A percentile compares a stretch with the other conserved stretches of the same genome.
phyloP scores from a whole-genome alignment of 2,113 vertebrate species.

The Rhynchomys soricoides region DNA sequence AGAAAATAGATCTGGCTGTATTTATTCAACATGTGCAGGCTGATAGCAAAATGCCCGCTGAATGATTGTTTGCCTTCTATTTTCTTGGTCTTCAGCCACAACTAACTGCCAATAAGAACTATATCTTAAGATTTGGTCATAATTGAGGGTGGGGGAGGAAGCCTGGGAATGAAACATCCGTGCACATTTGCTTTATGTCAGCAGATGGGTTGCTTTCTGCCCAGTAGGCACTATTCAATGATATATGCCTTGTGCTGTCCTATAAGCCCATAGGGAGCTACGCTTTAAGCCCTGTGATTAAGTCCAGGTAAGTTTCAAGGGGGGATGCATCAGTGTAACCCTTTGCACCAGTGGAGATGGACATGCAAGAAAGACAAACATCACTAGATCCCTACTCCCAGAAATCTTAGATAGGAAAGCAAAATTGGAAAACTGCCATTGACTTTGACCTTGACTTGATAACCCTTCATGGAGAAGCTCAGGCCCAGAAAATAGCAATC shows the following conservation, averaged over 20 bases:
- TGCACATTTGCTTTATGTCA: neutral
- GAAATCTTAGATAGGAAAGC: neutral
- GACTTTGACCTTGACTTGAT: neutral
- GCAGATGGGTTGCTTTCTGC: neutral
- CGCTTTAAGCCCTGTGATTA: neutral
- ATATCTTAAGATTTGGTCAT: conserved; percentile 37
- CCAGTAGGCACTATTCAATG: neutral
- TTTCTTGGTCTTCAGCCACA: conserved; percentile 80
- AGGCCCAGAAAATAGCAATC: fast-evolving
- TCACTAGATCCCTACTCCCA: fast-evolving
- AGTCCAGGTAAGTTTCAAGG: neutral
- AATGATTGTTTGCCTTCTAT: conserved; percentile 47
- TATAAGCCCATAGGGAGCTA: neutral
- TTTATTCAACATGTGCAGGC: conserved; percentile 71
- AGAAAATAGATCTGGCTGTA: conserved; percentile 73
- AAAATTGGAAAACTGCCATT: neutral
- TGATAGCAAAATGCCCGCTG: conserved; percentile 54
- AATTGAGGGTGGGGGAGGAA: neutral
- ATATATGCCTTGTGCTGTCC: neutral
- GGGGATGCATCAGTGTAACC: neutral
- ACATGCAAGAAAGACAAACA: neutral
- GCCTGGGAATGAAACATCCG: neutral
- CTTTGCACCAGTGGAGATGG: neutral
- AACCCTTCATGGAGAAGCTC: fast-evolving
- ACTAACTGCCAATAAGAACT: conserved; percentile 73